Conservation (phyloP, 1,140 invertebrate genomes). For the Thrips palmi region DNA sequence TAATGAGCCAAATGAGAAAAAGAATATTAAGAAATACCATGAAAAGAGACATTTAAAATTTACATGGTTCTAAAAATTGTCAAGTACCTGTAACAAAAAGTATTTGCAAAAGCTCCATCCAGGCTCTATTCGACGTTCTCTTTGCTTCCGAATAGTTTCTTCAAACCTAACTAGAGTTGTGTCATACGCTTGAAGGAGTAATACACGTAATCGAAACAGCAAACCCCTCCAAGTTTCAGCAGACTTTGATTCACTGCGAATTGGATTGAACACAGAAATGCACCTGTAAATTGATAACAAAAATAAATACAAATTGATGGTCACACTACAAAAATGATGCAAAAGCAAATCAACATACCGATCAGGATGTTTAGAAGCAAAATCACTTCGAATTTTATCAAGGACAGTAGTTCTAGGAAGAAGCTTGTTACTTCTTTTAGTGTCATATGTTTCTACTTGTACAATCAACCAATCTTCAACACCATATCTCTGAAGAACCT, state of each 20-base stretch:
- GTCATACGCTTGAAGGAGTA: slow-evolving; percentile 76
- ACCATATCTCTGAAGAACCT: slow-evolving; percentile 48
- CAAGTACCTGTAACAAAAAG: slow-evolving; percentile 67
- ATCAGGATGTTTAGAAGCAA: slow-evolving; percentile 73
- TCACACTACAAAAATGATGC: no score
- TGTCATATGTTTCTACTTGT: slow-evolving; percentile 80
- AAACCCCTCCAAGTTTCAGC: slow-evolving; percentile 78
- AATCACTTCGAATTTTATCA: slow-evolving; percentile 87
- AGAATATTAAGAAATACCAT: neutral
- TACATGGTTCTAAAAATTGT: neutral
- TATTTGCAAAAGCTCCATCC: slow-evolving; percentile 91
- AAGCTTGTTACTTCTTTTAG: slow-evolving; percentile 78
- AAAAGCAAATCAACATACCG: slow-evolving; percentile 30
- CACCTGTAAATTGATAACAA: slow-evolving; percentile 42
- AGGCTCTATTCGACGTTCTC: slow-evolving; percentile 74
- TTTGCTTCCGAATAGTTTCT: slow-evolving; percentile 72
- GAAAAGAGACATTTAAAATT: neutral
- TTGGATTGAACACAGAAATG: slow-evolving; percentile 76
- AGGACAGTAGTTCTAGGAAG: slow-evolving; percentile 80
- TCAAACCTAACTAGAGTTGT: slow-evolving; percentile 71
- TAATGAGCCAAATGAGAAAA: slow-evolving; percentile 2
- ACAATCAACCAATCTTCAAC: slow-evolving; percentile 88
- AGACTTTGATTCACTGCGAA: slow-evolving; percentile 70
- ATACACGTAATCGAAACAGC: slow-evolving; percentile 58
- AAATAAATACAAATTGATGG: slow-evolving; percentile 3